Evolutionary conservation across 2,113 vertebrate species (phyloP), one percentile per base, ranked within the genome.

Genomic region (Charadrius vociferus): DNA sequence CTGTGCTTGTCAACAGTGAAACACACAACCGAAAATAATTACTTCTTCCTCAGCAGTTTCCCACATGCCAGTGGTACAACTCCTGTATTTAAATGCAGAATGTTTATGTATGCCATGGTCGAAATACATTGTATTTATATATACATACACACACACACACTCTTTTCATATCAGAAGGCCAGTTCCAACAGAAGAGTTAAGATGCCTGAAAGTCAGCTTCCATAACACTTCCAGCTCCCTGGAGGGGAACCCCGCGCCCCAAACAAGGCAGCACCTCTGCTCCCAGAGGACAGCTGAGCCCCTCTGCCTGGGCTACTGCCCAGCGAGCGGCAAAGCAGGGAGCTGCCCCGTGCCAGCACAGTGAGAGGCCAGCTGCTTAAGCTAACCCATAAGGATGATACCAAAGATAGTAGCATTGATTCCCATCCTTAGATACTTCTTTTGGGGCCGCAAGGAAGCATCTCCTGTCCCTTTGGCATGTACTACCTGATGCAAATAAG

Each of bases 251-350:
- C 22, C 6, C 1, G 0, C 26, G 21, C 36, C 26, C 61, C 41
- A 5, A 20, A 9, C 1, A 9, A n/a, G 29, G 74, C 78, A 53
- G 10, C 6, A 3, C 29, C 74, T 43, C 43, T 43, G 67, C 32
- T 68, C 58, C 63, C 67, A 52, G 53, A 37, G 74, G 72, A 7
- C 1, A 1, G 86, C 49, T 2, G 8, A 74, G 66, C 53, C 63
- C 32, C 56, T 18, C 22, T 0, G 2, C 10, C 0, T 7, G 32
- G 55, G 88, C 59, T 67, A 36, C 45, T 1, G 0, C 1, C 2
- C 49, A 36, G 68, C 30, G 14, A 29, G 62, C 34, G 8, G 67
- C 2, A 0, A 12, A 36, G 68, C 39, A 6, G 34, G 39, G 36
- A 43, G 13, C 15, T 66, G 65, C 74, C 45, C 55, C 0, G 0